phyloP scores from a whole-genome alignment of 53 echinoderm and acorn worm species.

The Pentamera pediparva region DNA sequence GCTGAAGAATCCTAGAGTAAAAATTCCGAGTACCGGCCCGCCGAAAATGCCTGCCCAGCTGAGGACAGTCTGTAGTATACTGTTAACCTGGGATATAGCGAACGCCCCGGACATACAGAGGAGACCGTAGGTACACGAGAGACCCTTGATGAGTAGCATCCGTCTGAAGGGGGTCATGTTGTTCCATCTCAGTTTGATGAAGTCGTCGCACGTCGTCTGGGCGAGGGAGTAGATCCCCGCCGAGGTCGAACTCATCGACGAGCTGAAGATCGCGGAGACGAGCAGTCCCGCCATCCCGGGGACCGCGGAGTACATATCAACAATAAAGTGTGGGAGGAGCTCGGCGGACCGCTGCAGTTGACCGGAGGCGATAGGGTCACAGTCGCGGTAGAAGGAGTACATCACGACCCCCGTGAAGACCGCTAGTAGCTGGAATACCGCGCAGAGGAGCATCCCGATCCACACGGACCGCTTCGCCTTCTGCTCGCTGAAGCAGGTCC shows the following conservation, averaged over 20 bases:
- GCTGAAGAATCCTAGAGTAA: conserved; percentile 23
- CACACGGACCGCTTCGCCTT: conserved; percentile 16
- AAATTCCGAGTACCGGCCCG: conserved; percentile 13
- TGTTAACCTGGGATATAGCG: conserved; percentile 6
- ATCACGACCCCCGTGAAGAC: conserved; percentile 10
- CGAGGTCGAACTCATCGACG: conserved; percentile 29
- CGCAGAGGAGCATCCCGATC: conserved; percentile 22
- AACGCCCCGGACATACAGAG: conserved; percentile 22
- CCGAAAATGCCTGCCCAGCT: conserved; percentile 33
- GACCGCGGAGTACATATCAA: conserved; percentile 1
- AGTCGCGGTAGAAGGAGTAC: conserved; percentile 11
- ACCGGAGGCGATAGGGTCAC: conserved; percentile 17
- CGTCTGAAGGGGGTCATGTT: conserved; percentile 8
- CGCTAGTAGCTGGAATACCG: conserved; percentile 1
- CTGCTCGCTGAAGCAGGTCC: not conserved
- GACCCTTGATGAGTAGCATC: conserved; percentile 6
- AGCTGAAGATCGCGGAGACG: conserved; percentile 7
- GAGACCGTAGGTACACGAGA: conserved; percentile 17
- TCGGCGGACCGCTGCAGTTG: conserved; percentile 1
- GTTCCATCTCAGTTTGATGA: conserved; percentile 20
- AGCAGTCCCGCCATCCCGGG: conserved; percentile 15
- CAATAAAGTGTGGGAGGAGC: conserved; percentile 19
- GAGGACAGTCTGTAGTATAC: conserved; percentile 20
- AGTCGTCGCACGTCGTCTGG: conserved; percentile 1
- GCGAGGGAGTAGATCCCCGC: conserved; percentile 17